Evolutionary conservation across 2,113 vertebrate species (phyloP).

Genomic region (Megalops atlanticus): DNA sequence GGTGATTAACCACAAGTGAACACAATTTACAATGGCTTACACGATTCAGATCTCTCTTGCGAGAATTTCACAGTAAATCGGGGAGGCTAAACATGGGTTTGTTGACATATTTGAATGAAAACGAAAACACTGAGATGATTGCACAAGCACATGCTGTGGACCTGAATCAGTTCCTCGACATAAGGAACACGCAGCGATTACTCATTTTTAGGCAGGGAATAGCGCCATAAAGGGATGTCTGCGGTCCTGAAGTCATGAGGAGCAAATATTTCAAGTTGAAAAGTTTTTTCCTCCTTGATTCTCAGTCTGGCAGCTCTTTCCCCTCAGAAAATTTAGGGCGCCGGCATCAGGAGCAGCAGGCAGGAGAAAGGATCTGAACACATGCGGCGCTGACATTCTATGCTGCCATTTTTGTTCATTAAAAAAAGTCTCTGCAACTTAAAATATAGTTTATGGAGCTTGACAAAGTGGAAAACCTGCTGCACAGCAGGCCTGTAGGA

Average conservation of each 20-base stretch:
- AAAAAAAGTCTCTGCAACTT: not conserved
- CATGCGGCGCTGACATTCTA: slow-evolving; percentile 40
- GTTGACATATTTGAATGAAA: slow-evolving; percentile 55
- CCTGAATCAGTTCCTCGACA: slow-evolving; percentile 37
- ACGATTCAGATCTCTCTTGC: slow-evolving; percentile 34
- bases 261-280: slow-evolving; percentile 74
- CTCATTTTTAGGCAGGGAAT: slow-evolving; percentile 46
- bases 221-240: slow-evolving; percentile 68
- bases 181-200: slow-evolving; percentile 38
- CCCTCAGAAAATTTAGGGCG: slow-evolving; percentile 62
- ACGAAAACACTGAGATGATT: slow-evolving; percentile 52
- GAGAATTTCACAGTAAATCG: slow-evolving; percentile 47
- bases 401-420: not conserved
- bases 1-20: not conserved
- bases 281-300: slow-evolving; percentile 74
- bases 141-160: slow-evolving; percentile 27
- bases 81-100: slow-evolving; percentile 39
- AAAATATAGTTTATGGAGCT: not conserved
- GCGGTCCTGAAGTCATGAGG: slow-evolving; percentile 58
- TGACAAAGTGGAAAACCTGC: too few relatives aligned
- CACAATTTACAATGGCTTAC: slow-evolving; percentile 49
- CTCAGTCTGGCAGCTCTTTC: slow-evolving; percentile 67
- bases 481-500: too few relatives aligned
- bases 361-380: slow-evolving; percentile 59
- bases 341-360: slow-evolving; percentile 55